Conservation (phyloP, 1,140 invertebrate species). For the Drosophila orosa region DNA sequence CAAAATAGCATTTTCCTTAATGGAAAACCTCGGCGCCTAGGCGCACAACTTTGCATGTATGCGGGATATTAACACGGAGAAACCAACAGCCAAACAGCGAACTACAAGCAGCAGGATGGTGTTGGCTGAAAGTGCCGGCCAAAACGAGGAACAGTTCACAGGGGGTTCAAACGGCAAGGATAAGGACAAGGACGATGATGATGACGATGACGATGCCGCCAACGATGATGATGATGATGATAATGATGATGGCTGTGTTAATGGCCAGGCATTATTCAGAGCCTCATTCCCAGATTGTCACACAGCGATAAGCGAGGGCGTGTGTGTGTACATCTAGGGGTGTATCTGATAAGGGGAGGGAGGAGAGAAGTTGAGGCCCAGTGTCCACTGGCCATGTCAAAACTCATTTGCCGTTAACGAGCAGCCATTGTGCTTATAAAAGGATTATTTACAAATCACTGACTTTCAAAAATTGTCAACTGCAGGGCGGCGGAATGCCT, state of each 20-base stretch:
- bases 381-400: conserved; percentile 75
- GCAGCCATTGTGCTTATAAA: conserved; percentile 80
- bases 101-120: conserved; percentile 49
- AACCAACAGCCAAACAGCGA: conserved; percentile 58
- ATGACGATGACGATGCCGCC: conserved; percentile 4
- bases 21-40: conserved; percentile 51
- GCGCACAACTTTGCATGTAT: conserved; percentile 76
- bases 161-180: conserved; percentile 41
- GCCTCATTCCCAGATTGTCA: conserved; percentile 77
- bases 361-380: background rate
- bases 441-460: conserved; percentile 83
- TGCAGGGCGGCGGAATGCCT: conserved; percentile 78
- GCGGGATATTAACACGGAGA: conserved; percentile 78
- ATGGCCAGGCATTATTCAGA: conserved; percentile 80
- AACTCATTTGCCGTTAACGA: conserved; percentile 81
- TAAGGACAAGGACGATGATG: conserved; percentile 39
- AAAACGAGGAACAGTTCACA: conserved; percentile 2
- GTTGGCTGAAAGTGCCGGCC: conserved; percentile 70
- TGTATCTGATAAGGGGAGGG: conserved; percentile 25
- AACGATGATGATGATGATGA: conserved; percentile 9
- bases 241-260: conserved; percentile 66
- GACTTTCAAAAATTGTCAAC: conserved; percentile 83
- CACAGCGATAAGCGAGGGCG: conserved; percentile 47
- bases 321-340: conserved; percentile 27
- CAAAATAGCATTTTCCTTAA: conserved; percentile 80